phyloP scores from a whole-genome alignment of 2,113 vertebrate genomes.

The Cebus imitator region DNA sequence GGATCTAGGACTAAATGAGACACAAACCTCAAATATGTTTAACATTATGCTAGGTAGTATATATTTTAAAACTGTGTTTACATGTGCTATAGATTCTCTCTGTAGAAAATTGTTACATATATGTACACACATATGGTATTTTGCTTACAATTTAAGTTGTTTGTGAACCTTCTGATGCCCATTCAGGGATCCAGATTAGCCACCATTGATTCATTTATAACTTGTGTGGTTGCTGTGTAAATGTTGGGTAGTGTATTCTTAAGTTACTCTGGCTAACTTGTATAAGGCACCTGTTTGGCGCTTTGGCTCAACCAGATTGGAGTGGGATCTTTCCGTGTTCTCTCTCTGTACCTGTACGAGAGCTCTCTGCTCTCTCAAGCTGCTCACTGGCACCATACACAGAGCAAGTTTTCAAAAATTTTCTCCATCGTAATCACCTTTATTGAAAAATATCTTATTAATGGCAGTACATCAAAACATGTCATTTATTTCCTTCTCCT shows the following conservation, averaged over 20 bases:
- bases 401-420: background rate
- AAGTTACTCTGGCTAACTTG: background rate
- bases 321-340: background rate
- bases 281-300: background rate
- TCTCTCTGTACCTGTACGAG: background rate
- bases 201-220: background rate
- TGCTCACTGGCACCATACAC: background rate
- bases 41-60: background rate
- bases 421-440: background rate
- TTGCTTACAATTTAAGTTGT: background rate
- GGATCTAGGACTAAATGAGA: slow-evolving; percentile 58
- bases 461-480: background rate
- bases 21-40: background rate
- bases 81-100: background rate
- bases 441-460: background rate
- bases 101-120: background rate
- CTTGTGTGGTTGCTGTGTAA: background rate
- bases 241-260: background rate
- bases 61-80: background rate
- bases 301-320: background rate
- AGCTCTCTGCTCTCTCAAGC: background rate
- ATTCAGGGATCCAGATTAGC: background rate
- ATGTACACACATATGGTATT: background rate
- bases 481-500: background rate
- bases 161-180: background rate